A percentile compares a stretch with the other conserved stretches of the same genome.
These are phyloP conservation scores for Spea bombifrons DNA, from an alignment of 2,113 vertebrate genomes.

Conservation along the genomic window DNA sequence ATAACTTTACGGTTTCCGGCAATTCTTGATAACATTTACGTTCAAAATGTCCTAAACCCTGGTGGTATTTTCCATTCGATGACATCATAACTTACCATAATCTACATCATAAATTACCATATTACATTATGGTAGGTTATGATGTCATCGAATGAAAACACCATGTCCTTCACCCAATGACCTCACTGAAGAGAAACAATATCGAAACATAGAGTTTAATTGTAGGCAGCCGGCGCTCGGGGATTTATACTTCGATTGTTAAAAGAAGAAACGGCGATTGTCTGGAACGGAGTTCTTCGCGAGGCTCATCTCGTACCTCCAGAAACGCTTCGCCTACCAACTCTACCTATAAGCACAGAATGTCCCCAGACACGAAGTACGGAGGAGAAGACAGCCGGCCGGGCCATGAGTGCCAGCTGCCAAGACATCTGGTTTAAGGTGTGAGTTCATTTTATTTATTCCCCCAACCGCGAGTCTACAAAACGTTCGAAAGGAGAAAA, in stretches of 20 bases:
- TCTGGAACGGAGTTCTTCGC: background rate
- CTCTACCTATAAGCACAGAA: slow-evolving; percentile 18
- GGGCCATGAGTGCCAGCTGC: background rate
- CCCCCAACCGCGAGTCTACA: accelerated
- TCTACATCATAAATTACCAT: no score
- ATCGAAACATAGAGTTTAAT: no score
- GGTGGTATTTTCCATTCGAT: no score
- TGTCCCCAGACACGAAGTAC: slow-evolving; percentile 1
- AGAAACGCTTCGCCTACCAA: background rate
- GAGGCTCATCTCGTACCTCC: slow-evolving; percentile 4
- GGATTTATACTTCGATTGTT: background rate
- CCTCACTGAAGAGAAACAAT: no score
- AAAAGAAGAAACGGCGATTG: background rate
- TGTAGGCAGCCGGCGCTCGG: no score
- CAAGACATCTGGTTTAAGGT: slow-evolving; percentile 32
- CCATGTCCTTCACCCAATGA: no score
- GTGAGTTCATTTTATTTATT: background rate
- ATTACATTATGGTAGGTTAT: no score
- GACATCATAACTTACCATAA: no score
- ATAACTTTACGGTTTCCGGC: no score
- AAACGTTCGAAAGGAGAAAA: background rate
- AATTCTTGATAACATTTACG: no score
- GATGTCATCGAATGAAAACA: no score
- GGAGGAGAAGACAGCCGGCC: slow-evolving; percentile 10
- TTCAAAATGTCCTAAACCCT: no score